A percentile compares a stretch with the other conserved stretches of the same genome.
Evolutionary conservation across 2,888 invertebrate species (phyloP).

Genomic region (Drosophila neotestacea): DNA sequence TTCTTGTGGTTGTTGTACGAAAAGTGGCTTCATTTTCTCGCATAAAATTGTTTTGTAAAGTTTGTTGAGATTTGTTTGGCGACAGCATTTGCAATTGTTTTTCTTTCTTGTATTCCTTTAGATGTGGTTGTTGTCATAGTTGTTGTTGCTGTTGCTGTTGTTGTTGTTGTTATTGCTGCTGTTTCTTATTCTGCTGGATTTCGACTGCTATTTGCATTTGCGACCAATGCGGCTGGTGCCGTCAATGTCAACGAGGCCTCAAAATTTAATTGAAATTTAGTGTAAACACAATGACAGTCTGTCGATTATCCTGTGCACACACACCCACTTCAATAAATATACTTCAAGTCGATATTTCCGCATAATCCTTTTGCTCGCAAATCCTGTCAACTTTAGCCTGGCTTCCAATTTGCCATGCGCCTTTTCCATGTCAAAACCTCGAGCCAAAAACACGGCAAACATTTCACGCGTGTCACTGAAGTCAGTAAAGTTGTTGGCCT

Average conservation of each 20-base stretch:
- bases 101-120: slow-evolving; percentile 23
- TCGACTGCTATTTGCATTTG: slow-evolving; percentile 53
- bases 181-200: slow-evolving; percentile 23
- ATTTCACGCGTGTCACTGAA: slow-evolving; percentile 77
- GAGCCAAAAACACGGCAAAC: slow-evolving; percentile 59
- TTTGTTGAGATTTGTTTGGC: slow-evolving; percentile 73
- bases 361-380: slow-evolving; percentile 67
- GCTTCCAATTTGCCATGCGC: slow-evolving; percentile 67
- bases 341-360: slow-evolving; percentile 52
- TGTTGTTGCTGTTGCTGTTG: slow-evolving; percentile 9
- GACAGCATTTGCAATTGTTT: slow-evolving; percentile 71
- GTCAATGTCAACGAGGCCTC: slow-evolving; percentile 72
- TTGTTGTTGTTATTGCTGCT: slow-evolving; percentile 17
- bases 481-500: slow-evolving; percentile 62
- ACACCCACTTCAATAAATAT: slow-evolving; percentile 5
- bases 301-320: slow-evolving; percentile 67
- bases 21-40: slow-evolving; percentile 76
- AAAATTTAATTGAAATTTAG: slow-evolving; percentile 78
- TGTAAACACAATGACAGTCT: slow-evolving; percentile 75
- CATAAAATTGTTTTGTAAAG: slow-evolving; percentile 74
- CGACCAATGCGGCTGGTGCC: slow-evolving; percentile 33
- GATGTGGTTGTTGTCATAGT: slow-evolving; percentile 8
- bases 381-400: slow-evolving; percentile 69
- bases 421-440: slow-evolving; percentile 68
- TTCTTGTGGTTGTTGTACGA: slow-evolving; percentile 44